A percentile compares a stretch with the other conserved stretches of the same genome.
phyloP scores from a whole-genome alignment of 2,888 invertebrate genomes.

The Nemurella pictetii region DNA sequence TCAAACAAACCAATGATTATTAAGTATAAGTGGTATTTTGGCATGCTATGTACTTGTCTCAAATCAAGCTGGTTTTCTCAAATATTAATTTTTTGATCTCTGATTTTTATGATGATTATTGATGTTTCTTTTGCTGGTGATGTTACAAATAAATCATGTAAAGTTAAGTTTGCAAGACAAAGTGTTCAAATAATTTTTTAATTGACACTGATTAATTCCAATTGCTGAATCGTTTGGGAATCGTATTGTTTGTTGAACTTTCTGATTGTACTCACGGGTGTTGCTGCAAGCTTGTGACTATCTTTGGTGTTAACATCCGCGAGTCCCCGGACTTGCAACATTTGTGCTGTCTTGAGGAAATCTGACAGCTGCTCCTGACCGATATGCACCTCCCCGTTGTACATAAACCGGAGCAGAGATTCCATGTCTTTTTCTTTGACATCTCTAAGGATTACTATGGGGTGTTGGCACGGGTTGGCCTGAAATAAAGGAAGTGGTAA shows the following conservation, averaged over 20 bases:
- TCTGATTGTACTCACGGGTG: slow-evolving; percentile 62
- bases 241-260: neutral
- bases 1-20: too few relatives aligned
- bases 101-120: too few relatives aligned
- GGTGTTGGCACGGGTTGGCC: slow-evolving; percentile 89
- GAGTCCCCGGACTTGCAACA: slow-evolving; percentile 83
- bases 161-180: too few relatives aligned
- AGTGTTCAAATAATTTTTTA: too few relatives aligned
- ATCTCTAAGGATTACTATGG: slow-evolving; percentile 84
- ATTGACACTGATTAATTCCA: too few relatives aligned
- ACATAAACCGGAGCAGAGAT: slow-evolving; percentile 87
- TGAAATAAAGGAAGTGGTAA: slow-evolving; percentile 41
- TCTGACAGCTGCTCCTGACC: slow-evolving; percentile 85
- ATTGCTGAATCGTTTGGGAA: too few relatives aligned
- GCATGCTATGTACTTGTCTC: too few relatives aligned
- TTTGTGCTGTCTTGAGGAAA: slow-evolving; percentile 83
- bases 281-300: slow-evolving; percentile 72
- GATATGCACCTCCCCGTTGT: slow-evolving; percentile 88
- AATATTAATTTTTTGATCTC: too few relatives aligned
- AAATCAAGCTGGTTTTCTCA: too few relatives aligned
- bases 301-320: slow-evolving; percentile 71
- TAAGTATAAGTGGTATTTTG: too few relatives aligned
- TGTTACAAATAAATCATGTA: too few relatives aligned
- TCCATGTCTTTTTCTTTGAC: slow-evolving; percentile 86
- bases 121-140: too few relatives aligned